Conservation (phyloP, 2,888 invertebrate species). For the Polydrusus tereticollis region DNA sequence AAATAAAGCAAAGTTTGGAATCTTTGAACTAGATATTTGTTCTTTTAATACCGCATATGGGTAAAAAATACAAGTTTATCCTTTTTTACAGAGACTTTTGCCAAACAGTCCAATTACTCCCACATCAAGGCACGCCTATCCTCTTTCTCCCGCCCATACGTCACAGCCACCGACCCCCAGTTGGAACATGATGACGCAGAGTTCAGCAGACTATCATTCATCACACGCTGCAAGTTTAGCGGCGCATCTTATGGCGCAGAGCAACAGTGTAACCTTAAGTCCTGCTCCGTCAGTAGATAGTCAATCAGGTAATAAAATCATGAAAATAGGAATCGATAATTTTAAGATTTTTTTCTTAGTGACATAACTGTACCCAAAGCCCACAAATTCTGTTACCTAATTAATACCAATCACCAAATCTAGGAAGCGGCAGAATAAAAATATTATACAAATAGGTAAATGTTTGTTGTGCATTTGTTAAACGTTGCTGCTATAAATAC, state of each 20-base stretch:
- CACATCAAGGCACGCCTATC: slow-evolving; percentile 80
- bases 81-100: slow-evolving; percentile 77
- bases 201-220: slow-evolving; percentile 61
- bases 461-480: no score
- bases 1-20: no score
- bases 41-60: no score
- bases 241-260: slow-evolving; percentile 80
- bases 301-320: slow-evolving; percentile 71
- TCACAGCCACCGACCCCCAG: slow-evolving; percentile 86
- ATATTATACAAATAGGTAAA: no score
- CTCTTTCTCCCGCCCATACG: slow-evolving; percentile 77
- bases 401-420: no score
- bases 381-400: no score
- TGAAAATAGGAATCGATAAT: no score
- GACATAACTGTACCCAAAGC: no score
- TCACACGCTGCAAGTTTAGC: slow-evolving; percentile 74
- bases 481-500: no score
- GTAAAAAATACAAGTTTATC: background rate
- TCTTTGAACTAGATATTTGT: no score
- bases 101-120: slow-evolving; percentile 87
- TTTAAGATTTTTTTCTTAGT: no score
- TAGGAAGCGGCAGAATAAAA: no score
- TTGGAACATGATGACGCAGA: slow-evolving; percentile 70
- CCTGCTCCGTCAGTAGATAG: slow-evolving; percentile 92
- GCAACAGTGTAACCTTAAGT: slow-evolving; percentile 89